Evolutionary conservation across 2,888 invertebrate genomes (phyloP).

Genomic region (Rhabditophanes sp.): DNA sequence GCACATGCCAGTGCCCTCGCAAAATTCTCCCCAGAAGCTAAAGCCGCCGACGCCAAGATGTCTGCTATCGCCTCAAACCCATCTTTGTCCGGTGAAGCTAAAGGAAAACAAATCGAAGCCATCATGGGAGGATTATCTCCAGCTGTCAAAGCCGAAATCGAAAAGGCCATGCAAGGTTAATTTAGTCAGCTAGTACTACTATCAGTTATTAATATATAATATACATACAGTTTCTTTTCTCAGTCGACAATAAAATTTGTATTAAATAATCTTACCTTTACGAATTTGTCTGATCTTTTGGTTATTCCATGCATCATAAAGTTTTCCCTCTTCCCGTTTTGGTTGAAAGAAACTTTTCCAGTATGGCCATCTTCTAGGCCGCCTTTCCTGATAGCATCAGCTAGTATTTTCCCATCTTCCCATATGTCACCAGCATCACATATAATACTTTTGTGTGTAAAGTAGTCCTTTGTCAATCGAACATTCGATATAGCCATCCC

Average conservation of each 20-base stretch:
- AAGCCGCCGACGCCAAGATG: constrained; percentile 22
- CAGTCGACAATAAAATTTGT: too few species aligned
- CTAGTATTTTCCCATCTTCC: constrained; percentile 29
- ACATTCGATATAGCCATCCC: constrained; percentile 20
- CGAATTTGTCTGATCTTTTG: constrained; percentile 8
- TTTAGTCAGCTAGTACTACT: too few species aligned
- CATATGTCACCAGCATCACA: constrained; percentile 35
- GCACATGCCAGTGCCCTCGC: constrained; percentile 28
- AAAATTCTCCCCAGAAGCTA: constrained; percentile 30
- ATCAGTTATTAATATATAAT: too few species aligned
- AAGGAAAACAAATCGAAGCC: constrained; percentile 27
- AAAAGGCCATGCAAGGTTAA: constrained; percentile 22
- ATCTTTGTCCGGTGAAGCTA: constrained; percentile 21
- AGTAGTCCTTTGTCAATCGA: constrained; percentile 5
- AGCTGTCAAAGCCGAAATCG: constrained; percentile 27
- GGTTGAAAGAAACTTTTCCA: constrained; percentile 7
- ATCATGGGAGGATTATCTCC: constrained; percentile 22
- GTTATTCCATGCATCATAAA: constrained; percentile 10
- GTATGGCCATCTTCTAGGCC: constrained; percentile 6
- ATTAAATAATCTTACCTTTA: constrained; percentile 9
- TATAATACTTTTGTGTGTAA: constrained; percentile 18
- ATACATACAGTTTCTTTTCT: too few species aligned
- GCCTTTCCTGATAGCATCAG: constrained; percentile 24
- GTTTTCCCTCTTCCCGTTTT: constrained; percentile 9
- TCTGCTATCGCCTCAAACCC: constrained; percentile 28